Base-by-base conservation (phyloP, 2,113 vertebrate genomes). In the Ptilonorhynchus violaceus region DNA sequence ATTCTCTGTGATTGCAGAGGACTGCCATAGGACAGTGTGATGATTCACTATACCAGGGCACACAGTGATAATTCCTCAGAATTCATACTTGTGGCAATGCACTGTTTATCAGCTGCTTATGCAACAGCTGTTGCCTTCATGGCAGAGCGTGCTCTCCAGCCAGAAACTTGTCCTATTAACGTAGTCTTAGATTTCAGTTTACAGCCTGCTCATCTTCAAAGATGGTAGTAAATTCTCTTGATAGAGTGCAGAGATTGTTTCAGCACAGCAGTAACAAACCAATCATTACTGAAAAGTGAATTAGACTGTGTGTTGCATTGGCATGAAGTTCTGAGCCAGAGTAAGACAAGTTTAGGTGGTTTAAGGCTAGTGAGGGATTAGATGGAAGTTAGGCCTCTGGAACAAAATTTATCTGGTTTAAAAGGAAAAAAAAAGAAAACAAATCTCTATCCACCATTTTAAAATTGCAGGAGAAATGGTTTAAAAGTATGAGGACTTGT, bases 41-140 rank as follows among this genome's bases (percentile, higher is more conserved):
- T 1, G 4, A 3, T 58, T 47, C 37, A 20, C 33, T 60, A 0
- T 2, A 3, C 52, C 27, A 55, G 13, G 49, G 14, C 35, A 44
- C 30, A 15, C 41, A 14, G 55, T 60, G 50, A 23, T 39, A 75
- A 49, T 33, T 81, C 41, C 55, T 62, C 7, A 49, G 89, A 78
- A 58, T 58, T 66, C 3, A 0, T 15, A 13, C 19, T 49, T 1
- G 3, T 70, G 70, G 46, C 46, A 33, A 8, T 13, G 55, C 3
- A 1, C 67, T 33, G 5, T 28, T 89, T 42, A 35, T 50, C 49
- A 53, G 4, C 13, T 20, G 22, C 56, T 44, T 42, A 15, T 75
- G 42, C 22, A 17, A 18, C 52, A 63, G 4, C 70, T 53, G 25
- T 62, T 28, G 23, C 25, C 30, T 18, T 83, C 5, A 6, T 13